Base-by-base conservation (phyloP, 35 echinoderm and acorn worm species). In the Amphiura filiformis region DNA sequence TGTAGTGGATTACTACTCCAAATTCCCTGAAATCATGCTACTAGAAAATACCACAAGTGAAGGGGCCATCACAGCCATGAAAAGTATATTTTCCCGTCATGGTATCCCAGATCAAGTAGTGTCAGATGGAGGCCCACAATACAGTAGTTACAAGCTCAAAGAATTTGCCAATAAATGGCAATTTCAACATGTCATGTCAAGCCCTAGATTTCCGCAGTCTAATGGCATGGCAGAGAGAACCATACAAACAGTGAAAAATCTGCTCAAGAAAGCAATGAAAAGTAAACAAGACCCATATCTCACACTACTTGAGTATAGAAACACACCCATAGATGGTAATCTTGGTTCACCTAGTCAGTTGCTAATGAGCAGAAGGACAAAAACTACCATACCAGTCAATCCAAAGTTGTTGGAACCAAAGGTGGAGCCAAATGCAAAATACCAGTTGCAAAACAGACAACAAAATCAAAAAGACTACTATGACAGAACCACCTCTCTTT, bases 1-100 rank as follows among this genome's bases (percentile, higher is more conserved):
- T 39, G 81, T 83, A 78, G 64, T 83, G 20, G 88, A 90, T 57
- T 81, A 89, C 22, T 82, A 64, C 49, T 82, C 87, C 35, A 89
- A 89, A 65, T 89, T 89, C 82, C 87, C 87, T 15, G 78, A 89
- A 65, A 44, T 89, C 13, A 56, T 82, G 78, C 14, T 37, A 39
- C 32, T 89, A 3, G 33, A 57, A 36, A 38, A 89, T 56, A 89
- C 78, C 20, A 89, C 87, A 17, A 89, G 78, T 38, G 22, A 26
- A 23, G 41, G 78, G 34, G 87, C 82, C 1, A 89, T 89, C 5
- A 82, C 32, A 11, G 47, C 39, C 12, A 20, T 89, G 87, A 89
- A 89, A 81, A 79, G 41, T 32, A 82, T 89, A 41, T 70, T 70
- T n/a, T 18, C 17, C 4, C 17, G 28, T 4, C 61, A 70, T 70